phyloP scores from a whole-genome alignment of 1,140 invertebrate species.

The Heliconius eleuchia region DNA sequence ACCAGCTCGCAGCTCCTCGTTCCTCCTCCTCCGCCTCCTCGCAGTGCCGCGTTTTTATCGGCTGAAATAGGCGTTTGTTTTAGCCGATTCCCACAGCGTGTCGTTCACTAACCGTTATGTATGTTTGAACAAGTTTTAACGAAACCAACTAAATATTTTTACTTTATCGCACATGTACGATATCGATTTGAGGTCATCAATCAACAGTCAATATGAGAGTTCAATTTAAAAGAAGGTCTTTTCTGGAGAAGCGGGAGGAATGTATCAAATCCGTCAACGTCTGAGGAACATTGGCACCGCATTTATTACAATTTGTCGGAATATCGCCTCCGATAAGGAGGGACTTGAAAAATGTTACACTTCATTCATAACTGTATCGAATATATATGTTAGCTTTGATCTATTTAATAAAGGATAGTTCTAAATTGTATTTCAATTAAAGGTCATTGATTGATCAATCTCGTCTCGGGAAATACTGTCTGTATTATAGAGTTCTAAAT shows the following conservation, averaged over 20 bases:
- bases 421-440: no score
- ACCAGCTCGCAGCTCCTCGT: conserved; percentile 20
- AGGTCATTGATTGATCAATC: no score
- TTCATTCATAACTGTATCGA: conserved; percentile 4
- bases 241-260: conserved; percentile 27
- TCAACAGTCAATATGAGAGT: conserved; percentile 33
- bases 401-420: no score
- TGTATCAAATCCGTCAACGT: conserved; percentile 33
- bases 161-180: conserved; percentile 12
- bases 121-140: conserved; percentile 13
- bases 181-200: conserved; percentile 31
- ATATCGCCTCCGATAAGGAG: conserved; percentile 21
- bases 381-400: neutral
- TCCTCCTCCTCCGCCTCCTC: conserved; percentile 12
- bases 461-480: no score
- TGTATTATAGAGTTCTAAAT: no score
- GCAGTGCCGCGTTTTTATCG: neutral
- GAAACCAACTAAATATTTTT: conserved; percentile 19
- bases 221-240: conserved; percentile 32
- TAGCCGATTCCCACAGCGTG: no score
- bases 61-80: no score
- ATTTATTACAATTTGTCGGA: conserved; percentile 31
- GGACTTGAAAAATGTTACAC: conserved; percentile 14
- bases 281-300: conserved; percentile 25
- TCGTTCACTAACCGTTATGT: neutral